Conservation (phyloP, 2,888 invertebrate genomes). For the Hypomecis atomaria region DNA sequence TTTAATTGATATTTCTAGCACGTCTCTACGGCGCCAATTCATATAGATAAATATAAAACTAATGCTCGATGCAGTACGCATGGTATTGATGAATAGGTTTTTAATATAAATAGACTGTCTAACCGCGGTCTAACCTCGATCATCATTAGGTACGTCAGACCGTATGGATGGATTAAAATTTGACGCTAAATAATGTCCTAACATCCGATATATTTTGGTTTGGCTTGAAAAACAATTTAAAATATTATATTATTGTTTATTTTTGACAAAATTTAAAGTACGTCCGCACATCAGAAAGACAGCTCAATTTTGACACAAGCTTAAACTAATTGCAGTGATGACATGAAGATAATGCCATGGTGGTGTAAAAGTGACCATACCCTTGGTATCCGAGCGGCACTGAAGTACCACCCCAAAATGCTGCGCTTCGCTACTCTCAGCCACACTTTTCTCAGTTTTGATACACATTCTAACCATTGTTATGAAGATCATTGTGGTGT, state of each 20-base stretch:
- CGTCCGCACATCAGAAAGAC: too few species aligned
- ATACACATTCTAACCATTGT: too few species aligned
- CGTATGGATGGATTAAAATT: background rate
- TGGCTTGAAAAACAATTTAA: too few species aligned
- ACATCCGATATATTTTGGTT: too few species aligned
- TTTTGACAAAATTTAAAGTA: too few species aligned
- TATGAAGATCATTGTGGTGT: too few species aligned
- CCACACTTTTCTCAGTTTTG: too few species aligned
- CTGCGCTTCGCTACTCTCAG: slow-evolving; percentile 89
- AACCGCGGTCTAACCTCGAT: slow-evolving; percentile 8
- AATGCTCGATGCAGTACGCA: background rate
- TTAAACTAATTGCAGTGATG: too few species aligned
- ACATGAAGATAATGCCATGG: too few species aligned
- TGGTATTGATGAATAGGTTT: slow-evolving; percentile 1
- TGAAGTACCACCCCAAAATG: slow-evolving; percentile 87
- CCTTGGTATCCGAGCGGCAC: too few species aligned
- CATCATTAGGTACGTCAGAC: background rate
- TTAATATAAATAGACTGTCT: slow-evolving; percentile 3
- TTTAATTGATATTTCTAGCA: slow-evolving; percentile 7
- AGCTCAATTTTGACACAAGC: too few species aligned
- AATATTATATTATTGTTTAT: too few species aligned
- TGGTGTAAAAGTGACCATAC: background rate
- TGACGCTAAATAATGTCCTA: background rate
- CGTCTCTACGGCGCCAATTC: slow-evolving; percentile 5
- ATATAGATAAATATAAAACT: slow-evolving; percentile 3